Conservation (phyloP, 2,888 invertebrate genomes). For the Lasioglossum marginatum region DNA sequence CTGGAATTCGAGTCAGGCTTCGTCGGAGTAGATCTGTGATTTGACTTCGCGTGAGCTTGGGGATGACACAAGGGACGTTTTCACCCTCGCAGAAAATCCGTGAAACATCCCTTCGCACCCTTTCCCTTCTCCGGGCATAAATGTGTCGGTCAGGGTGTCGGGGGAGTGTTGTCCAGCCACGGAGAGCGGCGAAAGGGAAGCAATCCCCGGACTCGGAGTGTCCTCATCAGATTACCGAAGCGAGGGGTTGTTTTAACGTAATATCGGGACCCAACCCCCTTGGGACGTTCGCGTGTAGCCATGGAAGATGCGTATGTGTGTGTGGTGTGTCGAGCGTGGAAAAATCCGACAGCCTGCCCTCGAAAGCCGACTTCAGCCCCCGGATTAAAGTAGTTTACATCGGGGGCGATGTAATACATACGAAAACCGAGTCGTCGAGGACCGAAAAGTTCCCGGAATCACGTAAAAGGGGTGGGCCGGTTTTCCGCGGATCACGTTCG, state of each 20-base stretch:
- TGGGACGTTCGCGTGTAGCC: constrained; percentile 12
- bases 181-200: constrained; percentile 33
- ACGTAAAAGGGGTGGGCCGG: constrained; percentile 50
- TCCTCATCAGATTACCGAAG: constrained; percentile 42
- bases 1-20: not conserved
- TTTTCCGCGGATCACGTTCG: constrained; percentile 72
- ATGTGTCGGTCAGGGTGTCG: not conserved
- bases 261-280: constrained; percentile 37
- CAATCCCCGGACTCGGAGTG: constrained; percentile 42
- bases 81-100: not conserved
- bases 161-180: not conserved
- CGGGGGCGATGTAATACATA: constrained; percentile 65
- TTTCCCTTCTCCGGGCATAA: not conserved
- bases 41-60: not conserved
- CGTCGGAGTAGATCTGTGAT: not conserved
- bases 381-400: constrained; percentile 69
- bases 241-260: constrained; percentile 56
- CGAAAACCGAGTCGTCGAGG: constrained; percentile 54
- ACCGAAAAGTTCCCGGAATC: constrained; percentile 65
- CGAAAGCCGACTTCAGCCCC: constrained; percentile 29
- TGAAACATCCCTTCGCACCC: not conserved
- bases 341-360: constrained; percentile 44
- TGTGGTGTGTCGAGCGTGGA: constrained; percentile 41
- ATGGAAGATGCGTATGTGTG: not conserved
- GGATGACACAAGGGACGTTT: not conserved